Conservation (phyloP, 2,888 invertebrate genomes). For the Diarsia mendica region DNA sequence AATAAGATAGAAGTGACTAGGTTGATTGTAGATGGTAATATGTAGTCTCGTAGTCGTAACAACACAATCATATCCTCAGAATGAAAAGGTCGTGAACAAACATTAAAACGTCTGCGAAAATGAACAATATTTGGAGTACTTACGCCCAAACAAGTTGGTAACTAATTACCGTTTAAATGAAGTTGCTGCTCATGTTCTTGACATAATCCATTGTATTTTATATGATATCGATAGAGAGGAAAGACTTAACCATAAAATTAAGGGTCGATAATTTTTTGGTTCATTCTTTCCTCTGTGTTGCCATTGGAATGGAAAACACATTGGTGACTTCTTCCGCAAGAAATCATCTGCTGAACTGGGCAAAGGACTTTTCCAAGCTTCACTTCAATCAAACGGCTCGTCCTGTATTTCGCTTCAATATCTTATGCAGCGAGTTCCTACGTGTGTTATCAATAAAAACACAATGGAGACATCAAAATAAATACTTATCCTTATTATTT, state of each 20-base stretch:
- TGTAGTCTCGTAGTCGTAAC: not conserved
- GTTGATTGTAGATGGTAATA: not conserved
- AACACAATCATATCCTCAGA: not conserved
- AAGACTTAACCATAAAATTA: no score
- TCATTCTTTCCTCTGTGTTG: not conserved
- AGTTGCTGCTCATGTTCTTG: not conserved
- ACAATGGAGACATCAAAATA: not conserved
- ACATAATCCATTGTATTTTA: not conserved
- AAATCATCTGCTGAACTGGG: not conserved
- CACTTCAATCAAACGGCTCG: no score
- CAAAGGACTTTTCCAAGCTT: no score
- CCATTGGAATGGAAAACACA: not conserved
- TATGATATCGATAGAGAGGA: not conserved
- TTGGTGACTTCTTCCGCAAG: not conserved
- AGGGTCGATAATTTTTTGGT: not conserved
- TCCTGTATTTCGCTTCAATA: not conserved
- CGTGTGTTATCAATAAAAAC: not conserved
- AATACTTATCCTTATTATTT: not conserved
- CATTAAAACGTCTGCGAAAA: not conserved
- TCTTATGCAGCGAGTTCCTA: no score
- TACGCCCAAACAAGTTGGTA: slow-evolving; percentile 4
- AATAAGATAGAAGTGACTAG: not conserved
- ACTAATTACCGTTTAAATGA: not conserved
- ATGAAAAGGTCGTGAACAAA: not conserved
- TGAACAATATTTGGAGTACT: slow-evolving; percentile 8